Evolutionary conservation across 2,797 vertebrate species (phyloP), one percentile per base, ranked within the genome.

Genomic region (Malurus splendens): DNA sequence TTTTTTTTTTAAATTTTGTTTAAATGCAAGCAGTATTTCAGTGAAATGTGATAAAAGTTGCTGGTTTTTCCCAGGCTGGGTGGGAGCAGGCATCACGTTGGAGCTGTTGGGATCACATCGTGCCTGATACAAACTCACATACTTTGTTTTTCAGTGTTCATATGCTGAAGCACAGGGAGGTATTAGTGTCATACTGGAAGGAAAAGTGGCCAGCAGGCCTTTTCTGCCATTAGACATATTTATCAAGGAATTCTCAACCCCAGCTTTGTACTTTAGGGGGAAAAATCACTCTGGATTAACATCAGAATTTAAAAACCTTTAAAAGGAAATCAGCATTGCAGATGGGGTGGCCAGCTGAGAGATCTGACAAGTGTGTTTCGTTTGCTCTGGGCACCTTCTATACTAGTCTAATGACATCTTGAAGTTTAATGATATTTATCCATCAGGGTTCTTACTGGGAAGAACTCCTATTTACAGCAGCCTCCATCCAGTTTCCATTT

Each of bases 281-380:
- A 4, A 30, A 76, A 52, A 65, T 94, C 86, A 54, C 44, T 84
- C 41, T 85, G 56, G 66, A 78, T 93, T 94, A 93, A 20, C 48
- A 47, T 89, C 87, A 90, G 76, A 25, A 57, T 89, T 89, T 78
- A 36, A 81, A 89, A 85, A 45, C 41, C 76, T 57, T 83, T 83
- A 55, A 75, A 62, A 52, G 47, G 45, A 72, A 75, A 86, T 90
- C 59, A 72, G 47, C 76, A 41, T 32, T 83, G 76, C 59, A 52
- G 76, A 83, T 90, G 76, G 30, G 20, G 39, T 50, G 45, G 78
- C 54, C 38, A n/a, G 48, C 87, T 75, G 85, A 86, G 67, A 62
- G 51, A 56, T 68, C 51, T 75, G 87, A 79, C 71, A 74, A 72
- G 55, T 75, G 47, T 68, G 66, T 45, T 89, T 62, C 47, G 12